Evolutionary conservation across 2,113 vertebrate species (phyloP).

Genomic region (Orycteropus afer): DNA sequence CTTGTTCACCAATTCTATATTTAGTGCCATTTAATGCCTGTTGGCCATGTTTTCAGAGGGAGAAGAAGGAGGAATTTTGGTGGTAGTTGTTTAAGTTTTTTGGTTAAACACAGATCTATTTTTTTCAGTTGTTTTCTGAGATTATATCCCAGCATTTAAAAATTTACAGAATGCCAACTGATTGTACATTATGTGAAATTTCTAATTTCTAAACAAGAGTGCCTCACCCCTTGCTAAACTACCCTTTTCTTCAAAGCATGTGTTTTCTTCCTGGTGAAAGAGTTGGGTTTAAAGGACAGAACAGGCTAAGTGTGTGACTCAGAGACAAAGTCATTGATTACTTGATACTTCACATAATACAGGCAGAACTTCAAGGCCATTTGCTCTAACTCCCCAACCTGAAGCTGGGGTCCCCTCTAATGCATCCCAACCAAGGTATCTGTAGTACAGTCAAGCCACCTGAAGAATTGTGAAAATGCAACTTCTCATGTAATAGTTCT

Average conservation of each 20-base stretch:
- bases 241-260: background rate
- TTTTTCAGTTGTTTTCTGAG: constrained; percentile 13
- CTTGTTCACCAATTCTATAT: constrained; percentile 62
- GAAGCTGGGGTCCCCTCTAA: background rate
- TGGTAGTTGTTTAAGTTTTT: background rate
- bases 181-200: too few species aligned
- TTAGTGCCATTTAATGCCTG: constrained; percentile 38
- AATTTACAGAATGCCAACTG: background rate
- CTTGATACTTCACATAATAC: accelerated
- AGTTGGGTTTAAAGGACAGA: background rate
- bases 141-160: background rate
- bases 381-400: too few species aligned
- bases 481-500: too few species aligned
- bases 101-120: background rate
- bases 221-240: background rate
- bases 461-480: background rate
- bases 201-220: background rate
- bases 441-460: background rate
- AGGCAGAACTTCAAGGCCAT: background rate
- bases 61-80: constrained; percentile 34
- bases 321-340: accelerated
- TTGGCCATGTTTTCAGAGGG: constrained; percentile 43
- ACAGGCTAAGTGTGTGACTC: too few species aligned
- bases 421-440: background rate
- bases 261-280: background rate